A percentile compares a stretch with the other conserved stretches of the same genome.
Evolutionary conservation across 1,140 invertebrate species (phyloP).

Genomic region (Steinernema feltiae): DNA sequence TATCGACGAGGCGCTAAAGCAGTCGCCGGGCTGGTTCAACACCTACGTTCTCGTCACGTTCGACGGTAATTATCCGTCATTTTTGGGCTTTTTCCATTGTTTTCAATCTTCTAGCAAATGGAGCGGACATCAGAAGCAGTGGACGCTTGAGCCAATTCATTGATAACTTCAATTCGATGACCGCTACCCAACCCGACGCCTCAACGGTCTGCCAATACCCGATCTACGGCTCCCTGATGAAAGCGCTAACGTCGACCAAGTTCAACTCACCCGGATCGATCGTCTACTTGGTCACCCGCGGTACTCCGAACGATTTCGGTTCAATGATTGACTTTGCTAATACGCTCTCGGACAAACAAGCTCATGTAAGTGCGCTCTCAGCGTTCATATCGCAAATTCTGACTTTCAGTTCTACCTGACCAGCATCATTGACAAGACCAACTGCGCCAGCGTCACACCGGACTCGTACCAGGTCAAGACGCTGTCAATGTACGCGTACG

Average conservation of each 20-base stretch:
- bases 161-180: neutral
- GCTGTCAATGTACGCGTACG: neutral
- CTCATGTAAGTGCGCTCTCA: neutral
- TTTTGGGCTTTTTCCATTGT: too few species aligned
- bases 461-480: neutral
- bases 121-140: too few species aligned
- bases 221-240: neutral
- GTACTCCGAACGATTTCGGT: neutral
- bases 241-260: neutral
- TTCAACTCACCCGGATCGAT: neutral
- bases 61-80: neutral
- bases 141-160: neutral
- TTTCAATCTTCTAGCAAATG: too few species aligned
- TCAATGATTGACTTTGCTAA: neutral
- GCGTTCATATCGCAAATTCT: too few species aligned
- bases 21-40: constrained; percentile 9
- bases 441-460: neutral
- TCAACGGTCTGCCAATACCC: neutral
- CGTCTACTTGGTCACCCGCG: neutral
- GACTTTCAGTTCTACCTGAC: neutral
- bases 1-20: neutral
- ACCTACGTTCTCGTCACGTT: constrained; percentile 13
- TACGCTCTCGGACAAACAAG: neutral
- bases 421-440: neutral
- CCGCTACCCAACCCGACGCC: neutral